A percentile compares a stretch with the other conserved stretches of the same genome.
These are phyloP conservation scores for Phymorhynchus buccinoides DNA, from an alignment of 1,140 invertebrate genomes.

Conservation along the genomic window DNA sequence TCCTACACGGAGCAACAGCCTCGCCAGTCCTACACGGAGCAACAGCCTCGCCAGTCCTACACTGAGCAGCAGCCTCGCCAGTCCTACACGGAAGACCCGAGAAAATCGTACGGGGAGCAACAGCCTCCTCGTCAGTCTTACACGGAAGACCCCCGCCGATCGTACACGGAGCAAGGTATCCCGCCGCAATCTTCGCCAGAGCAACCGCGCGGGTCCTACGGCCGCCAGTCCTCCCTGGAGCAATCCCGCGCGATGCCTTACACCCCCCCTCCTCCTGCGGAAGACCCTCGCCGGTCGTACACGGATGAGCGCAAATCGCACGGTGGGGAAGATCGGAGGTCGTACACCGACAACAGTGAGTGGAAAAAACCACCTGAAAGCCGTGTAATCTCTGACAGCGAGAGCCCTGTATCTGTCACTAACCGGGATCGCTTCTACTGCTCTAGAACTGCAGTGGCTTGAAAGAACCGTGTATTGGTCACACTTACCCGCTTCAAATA, in stretches of 20 bases:
- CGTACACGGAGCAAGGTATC: background rate
- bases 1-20: no score
- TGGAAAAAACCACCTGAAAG: no score
- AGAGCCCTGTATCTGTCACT: background rate
- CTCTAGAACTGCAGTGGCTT: no score
- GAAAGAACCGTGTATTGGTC: no score
- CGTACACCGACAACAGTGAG: constrained; percentile 2
- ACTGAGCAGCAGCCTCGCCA: background rate
- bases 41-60: no score
- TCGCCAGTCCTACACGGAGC: no score
- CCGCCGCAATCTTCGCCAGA: background rate
- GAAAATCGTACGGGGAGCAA: background rate
- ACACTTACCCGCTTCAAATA: background rate
- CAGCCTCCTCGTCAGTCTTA: background rate
- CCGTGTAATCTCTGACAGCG: no score
- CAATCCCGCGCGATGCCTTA: no score
- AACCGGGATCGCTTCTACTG: background rate
- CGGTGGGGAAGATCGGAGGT: background rate
- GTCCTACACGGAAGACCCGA: background rate
- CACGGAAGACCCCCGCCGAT: background rate
- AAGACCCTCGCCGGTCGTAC: background rate
- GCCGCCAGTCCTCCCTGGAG: no score
- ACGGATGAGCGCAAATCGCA: background rate
- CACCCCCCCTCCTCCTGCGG: no score
- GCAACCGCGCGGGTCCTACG: background rate